Evolutionary conservation across 2,113 vertebrate genomes (phyloP).

Genomic region (Bettongia penicillata): DNA sequence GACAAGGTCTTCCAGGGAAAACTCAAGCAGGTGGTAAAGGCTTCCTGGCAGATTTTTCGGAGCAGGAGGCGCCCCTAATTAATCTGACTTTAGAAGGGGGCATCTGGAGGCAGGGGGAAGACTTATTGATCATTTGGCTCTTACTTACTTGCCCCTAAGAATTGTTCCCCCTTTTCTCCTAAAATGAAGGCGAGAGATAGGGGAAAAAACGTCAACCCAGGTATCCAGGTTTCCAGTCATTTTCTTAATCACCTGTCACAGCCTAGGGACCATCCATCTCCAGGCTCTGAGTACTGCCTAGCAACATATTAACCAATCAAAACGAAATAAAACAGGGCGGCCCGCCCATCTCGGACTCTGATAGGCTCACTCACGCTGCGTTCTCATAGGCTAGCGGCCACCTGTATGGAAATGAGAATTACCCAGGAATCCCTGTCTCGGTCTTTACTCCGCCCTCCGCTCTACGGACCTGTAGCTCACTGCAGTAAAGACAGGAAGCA

Average conservation of each 20-base stretch:
- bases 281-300: conserved; percentile 66
- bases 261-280: background rate
- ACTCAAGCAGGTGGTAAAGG: conserved; percentile 2
- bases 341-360: conserved; percentile 52
- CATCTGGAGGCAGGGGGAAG: background rate
- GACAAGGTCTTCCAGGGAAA: conserved; percentile 19
- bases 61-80: conserved; percentile 13
- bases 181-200: conserved; percentile 31
- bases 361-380: conserved; percentile 68
- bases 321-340: conserved; percentile 51
- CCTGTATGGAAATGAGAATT: conserved; percentile 72
- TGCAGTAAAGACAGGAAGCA: conserved; percentile 7
- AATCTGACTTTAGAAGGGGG: conserved; percentile 38
- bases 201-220: conserved; percentile 38
- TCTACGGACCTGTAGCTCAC: conserved; percentile 63
- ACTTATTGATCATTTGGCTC: conserved; percentile 8
- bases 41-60: background rate
- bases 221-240: conserved; percentile 50
- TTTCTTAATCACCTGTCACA: conserved; percentile 59
- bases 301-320: conserved; percentile 79
- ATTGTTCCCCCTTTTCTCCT: conserved; percentile 45
- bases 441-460: background rate
- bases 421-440: background rate
- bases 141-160: conserved; percentile 10
- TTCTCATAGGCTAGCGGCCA: conserved; percentile 76